Percentiles rank a stretch among this genome's conserved stretches.
These are phyloP conservation scores for Asobara japonica DNA, from an alignment of 1,140 invertebrate species.

Conservation along the genomic window DNA sequence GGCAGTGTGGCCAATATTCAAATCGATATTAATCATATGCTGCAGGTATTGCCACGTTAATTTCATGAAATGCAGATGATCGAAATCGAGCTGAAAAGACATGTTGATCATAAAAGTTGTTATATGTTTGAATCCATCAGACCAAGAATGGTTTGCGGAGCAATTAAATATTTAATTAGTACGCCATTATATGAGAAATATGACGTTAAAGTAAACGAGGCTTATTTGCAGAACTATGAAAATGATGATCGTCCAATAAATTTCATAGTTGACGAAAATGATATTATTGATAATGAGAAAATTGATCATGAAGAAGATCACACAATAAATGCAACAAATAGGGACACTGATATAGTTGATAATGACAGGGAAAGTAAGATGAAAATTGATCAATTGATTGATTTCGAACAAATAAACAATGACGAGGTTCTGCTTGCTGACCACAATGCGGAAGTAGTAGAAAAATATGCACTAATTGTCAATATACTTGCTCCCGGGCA, in stretches of 20 bases:
- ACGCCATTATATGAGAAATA: conserved; percentile 1
- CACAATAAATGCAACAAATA: too few relatives aligned
- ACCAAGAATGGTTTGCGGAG: not conserved
- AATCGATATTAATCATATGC: too few relatives aligned
- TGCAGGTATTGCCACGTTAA: too few relatives aligned
- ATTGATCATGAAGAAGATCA: too few relatives aligned
- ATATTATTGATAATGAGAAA: too few relatives aligned
- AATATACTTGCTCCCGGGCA: too few relatives aligned
- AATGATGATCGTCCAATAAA: not conserved
- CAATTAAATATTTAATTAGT: not conserved
- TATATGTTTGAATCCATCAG: not conserved
- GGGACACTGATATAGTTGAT: not conserved
- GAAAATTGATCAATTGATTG: not conserved
- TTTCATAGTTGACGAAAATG: not conserved
- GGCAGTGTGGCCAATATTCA: too few relatives aligned
- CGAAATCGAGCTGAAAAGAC: not conserved
- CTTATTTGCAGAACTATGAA: not conserved
- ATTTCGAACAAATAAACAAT: not conserved
- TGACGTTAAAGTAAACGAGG: not conserved
- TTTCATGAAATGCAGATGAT: too few relatives aligned
- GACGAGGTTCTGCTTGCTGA: not conserved
- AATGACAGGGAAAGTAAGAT: not conserved
- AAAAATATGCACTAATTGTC: too few relatives aligned
- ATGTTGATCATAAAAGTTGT: not conserved
- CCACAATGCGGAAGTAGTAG: not conserved